Percentiles rank a stretch among this genome's conserved stretches.
Evolutionary conservation across 2,113 vertebrate genomes (phyloP).

Genomic region (Onychostoma macrolepis): DNA sequence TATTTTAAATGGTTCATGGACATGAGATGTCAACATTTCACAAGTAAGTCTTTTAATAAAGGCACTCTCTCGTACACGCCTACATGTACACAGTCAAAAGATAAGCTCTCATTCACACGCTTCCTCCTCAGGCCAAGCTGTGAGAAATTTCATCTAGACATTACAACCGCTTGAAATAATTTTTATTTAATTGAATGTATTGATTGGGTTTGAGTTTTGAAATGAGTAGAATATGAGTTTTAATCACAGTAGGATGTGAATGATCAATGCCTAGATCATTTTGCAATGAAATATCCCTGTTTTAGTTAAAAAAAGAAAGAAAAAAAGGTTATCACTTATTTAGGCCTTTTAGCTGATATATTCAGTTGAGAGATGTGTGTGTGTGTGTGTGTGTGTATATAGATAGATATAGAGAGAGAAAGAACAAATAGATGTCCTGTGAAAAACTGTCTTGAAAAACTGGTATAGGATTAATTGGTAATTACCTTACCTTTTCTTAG

Average conservation of each 20-base stretch:
- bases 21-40: background rate
- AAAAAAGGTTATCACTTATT: background rate
- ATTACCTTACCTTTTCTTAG: background rate
- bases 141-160: slow-evolving; percentile 6
- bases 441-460: background rate
- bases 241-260: background rate
- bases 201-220: background rate
- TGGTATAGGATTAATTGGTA: background rate
- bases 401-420: too few relatives aligned
- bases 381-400: too few relatives aligned
- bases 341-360: too few relatives aligned
- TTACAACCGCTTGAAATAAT: background rate
- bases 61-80: background rate
- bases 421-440: background rate
- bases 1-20: background rate
- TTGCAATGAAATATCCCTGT: background rate
- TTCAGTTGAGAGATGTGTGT: too few relatives aligned
- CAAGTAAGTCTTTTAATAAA: background rate
- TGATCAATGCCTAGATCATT: background rate
- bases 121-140: background rate
- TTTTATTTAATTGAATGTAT: background rate
- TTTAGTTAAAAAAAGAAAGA: too few relatives aligned
- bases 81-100: slow-evolving; percentile 24
- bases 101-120: background rate
- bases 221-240: background rate